Evolutionary conservation across 2,888 invertebrate genomes (phyloP), one percentile per base, ranked within the genome.

Genomic region (Oasisia sp.): DNA sequence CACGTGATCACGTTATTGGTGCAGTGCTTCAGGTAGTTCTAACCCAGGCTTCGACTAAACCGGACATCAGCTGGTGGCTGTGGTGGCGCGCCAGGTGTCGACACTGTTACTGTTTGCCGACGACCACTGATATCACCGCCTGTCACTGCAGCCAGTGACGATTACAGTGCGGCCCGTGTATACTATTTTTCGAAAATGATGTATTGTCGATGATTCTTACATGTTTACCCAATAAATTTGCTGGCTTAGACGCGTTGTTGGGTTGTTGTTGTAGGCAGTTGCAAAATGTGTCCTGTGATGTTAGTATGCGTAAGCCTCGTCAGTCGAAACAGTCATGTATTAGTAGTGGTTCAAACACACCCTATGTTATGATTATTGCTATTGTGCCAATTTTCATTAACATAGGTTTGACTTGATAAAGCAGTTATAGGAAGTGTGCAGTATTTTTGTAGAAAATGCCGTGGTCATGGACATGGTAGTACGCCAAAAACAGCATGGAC

Each of bases 201-300:
- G 91, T 92, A 93, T 92, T 92, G 92, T 93, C 91, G 92, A 92
- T 93, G 91, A 92, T 93, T 93, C 92, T 92, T 93, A 92, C 91
- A 93, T 93, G 93, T 93, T 93, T 93, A 93, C 93, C 91, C 92
- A 93, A 93, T 93, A 93, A 93, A 93, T 74, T 74, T 74, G 74
- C 74, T 74, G 74, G 74, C 38, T 90, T 90, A 74, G n/a, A 74
- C 27, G 74, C 74, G 74, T 74, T 74, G 74, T 74, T 27, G 74
- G 74, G 19, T 74, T 74, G 27, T 74, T 74, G 27, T 74, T 74
- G 27, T 74, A 74, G 74, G n/a, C n/a, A 74, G 74, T 74, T n/a
- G 74, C 27, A 27, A 27, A 27, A 74, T 74, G 74, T 7, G n/a
- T 74, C 74, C 74, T 74, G 19, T 74, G 14, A 19, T 7, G n/a